phyloP scores from a whole-genome alignment of 1,140 invertebrate species.

The Scaptomyza graminum region DNA sequence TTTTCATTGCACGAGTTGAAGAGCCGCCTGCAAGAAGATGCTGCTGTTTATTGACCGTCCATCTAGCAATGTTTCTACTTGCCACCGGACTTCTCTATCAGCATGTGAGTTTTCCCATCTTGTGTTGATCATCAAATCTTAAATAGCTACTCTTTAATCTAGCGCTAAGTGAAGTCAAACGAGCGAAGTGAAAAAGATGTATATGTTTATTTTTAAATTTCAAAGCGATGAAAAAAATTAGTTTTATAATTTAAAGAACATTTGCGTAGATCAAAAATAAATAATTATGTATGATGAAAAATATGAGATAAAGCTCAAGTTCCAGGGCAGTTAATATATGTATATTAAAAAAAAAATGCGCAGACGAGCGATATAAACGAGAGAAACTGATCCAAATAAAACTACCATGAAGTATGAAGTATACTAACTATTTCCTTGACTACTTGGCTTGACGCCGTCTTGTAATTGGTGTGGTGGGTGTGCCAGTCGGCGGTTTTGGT shows the following conservation, averaged over 20 bases:
- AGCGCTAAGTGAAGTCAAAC: background rate
- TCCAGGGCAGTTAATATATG: constrained; percentile 14
- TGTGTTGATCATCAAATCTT: too few species aligned
- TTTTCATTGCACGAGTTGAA: constrained; percentile 34
- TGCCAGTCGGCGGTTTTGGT: constrained; percentile 73
- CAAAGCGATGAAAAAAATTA: constrained; percentile 34
- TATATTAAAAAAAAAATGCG: background rate
- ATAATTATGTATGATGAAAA: constrained; percentile 33
- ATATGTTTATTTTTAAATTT: constrained; percentile 53
- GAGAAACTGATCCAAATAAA: background rate
- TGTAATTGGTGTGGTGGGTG: constrained; percentile 75
- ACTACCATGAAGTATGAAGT: constrained; percentile 21
- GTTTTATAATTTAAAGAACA: constrained; percentile 36
- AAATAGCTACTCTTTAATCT: background rate
- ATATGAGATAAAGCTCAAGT: constrained; percentile 19
- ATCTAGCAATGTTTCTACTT: constrained; percentile 15
- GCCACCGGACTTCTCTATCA: constrained; percentile 23
- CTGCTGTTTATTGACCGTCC: background rate
- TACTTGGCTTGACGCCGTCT: constrained; percentile 77
- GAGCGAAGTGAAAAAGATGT: constrained; percentile 53
- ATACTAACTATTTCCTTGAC: constrained; percentile 56
- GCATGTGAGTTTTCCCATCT: constrained; percentile 40
- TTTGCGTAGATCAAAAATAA: constrained; percentile 41
- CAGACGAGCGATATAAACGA: constrained; percentile 4
- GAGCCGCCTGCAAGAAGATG: constrained; percentile 6